These are phyloP conservation scores for Pollenia labialis DNA, from an alignment of 2,888 invertebrate species.

Conservation along the genomic window DNA sequence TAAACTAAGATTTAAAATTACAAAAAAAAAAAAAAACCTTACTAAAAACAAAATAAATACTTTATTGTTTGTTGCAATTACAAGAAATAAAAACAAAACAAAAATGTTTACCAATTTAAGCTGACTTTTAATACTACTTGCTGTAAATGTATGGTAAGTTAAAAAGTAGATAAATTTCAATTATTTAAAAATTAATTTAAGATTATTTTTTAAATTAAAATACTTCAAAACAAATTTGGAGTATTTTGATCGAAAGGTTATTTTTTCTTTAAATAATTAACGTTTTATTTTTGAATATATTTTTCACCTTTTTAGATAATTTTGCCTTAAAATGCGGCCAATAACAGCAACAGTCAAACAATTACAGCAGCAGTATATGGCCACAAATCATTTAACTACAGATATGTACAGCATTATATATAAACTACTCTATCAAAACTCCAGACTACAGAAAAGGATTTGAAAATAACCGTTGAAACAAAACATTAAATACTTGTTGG, in stretches of 20 bases:
- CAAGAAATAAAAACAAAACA: conserved; percentile 48
- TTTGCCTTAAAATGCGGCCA: conserved; percentile 75
- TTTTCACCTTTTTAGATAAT: conserved; percentile 46
- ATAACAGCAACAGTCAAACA: conserved; percentile 68
- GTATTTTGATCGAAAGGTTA: too few species aligned
- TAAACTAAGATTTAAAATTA: conserved; percentile 23
- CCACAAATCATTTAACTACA: conserved; percentile 71
- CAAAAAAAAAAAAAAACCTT: conserved; percentile 10
- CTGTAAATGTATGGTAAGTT: conserved; percentile 74
- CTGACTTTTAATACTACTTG: conserved; percentile 73
- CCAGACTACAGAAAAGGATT: conserved; percentile 75
- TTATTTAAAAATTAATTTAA: too few species aligned
- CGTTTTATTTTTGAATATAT: not conserved
- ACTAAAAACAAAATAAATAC: conserved; percentile 39
- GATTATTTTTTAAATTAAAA: too few species aligned
- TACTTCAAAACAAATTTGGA: too few species aligned
- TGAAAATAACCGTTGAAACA: conserved; percentile 62
- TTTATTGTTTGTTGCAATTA: conserved; percentile 50
- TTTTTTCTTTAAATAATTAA: not conserved
- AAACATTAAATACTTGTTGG: conserved; percentile 30
- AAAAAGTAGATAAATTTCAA: not conserved
- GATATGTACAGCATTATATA: conserved; percentile 74
- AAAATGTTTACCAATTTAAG: conserved; percentile 71
- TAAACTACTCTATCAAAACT: conserved; percentile 75
- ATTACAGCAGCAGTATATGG: conserved; percentile 71